These are phyloP conservation scores for Troides aeacus DNA, from an alignment of 2,888 invertebrate genomes.

Conservation along the genomic window DNA sequence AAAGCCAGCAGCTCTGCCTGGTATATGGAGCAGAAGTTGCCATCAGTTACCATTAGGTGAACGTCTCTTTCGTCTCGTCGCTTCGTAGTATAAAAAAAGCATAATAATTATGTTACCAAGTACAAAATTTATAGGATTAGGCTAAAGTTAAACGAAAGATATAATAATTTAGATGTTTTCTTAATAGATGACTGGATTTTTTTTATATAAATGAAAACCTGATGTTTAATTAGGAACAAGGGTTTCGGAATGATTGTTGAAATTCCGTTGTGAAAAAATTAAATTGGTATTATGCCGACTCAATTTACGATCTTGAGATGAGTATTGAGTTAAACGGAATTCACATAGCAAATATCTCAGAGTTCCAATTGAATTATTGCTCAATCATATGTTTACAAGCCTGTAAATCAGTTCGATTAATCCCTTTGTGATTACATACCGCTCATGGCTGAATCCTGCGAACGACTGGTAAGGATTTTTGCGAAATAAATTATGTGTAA, in stretches of 20 bases:
- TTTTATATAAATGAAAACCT: background rate
- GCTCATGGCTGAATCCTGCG: conserved; percentile 16
- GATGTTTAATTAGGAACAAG: background rate
- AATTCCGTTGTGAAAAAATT: background rate
- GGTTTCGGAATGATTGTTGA: background rate
- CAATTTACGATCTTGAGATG: conserved; percentile 12
- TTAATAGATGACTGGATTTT: background rate
- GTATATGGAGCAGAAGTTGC: too few relatives aligned
- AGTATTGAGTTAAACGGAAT: conserved; percentile 25
- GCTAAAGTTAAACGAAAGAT: too few relatives aligned
- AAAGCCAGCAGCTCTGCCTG: too few relatives aligned
- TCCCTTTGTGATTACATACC: conserved; percentile 32
- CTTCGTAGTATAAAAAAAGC: too few relatives aligned
- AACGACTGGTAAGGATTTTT: conserved; percentile 4
- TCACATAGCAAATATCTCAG: conserved; percentile 26
- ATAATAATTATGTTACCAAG: too few relatives aligned
- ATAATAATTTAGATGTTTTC: too few relatives aligned
- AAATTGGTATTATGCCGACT: background rate
- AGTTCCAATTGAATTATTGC: conserved; percentile 31
- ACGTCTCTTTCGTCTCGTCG: too few relatives aligned
- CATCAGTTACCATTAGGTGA: too few relatives aligned
- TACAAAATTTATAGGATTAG: too few relatives aligned
- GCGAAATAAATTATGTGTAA: conserved; percentile 11
- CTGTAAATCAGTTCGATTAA: conserved; percentile 31
- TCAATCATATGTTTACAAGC: conserved; percentile 32